Evolutionary conservation across 2,113 vertebrate species (phyloP).

Genomic region (Varanus salvator): DNA sequence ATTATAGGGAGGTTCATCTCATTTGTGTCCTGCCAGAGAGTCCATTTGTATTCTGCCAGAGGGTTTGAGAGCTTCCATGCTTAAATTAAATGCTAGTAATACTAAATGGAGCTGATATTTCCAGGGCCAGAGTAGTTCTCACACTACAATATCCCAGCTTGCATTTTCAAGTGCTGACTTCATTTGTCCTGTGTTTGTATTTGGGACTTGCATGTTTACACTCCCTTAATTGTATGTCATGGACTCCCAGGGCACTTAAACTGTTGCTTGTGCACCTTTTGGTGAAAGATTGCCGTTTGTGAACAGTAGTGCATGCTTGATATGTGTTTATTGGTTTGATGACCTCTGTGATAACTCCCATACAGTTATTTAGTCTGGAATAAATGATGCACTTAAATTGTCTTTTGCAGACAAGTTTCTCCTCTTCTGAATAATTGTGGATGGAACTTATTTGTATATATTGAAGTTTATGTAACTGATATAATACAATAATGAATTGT

Average conservation of each 20-base stretch:
- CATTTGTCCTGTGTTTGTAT: constrained; percentile 67
- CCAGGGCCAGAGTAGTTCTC: constrained; percentile 35
- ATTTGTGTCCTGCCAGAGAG: not conserved
- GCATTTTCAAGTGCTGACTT: constrained; percentile 50
- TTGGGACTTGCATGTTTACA: constrained; percentile 63
- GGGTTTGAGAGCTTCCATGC: not conserved
- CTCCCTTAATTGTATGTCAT: constrained; percentile 42
- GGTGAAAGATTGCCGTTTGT: constrained; percentile 24
- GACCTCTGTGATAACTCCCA: constrained; percentile 61
- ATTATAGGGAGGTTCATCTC: not conserved
- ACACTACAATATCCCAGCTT: constrained; percentile 34
- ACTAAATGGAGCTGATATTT: constrained; percentile 39
- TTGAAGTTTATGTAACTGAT: constrained; percentile 75
- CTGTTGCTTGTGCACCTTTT: constrained; percentile 61
- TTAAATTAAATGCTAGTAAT: constrained; percentile 34
- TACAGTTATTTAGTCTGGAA: constrained; percentile 53
- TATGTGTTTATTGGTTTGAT: constrained; percentile 33
- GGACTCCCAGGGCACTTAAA: constrained; percentile 51
- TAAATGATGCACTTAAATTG: constrained; percentile 59
- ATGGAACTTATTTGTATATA: constrained; percentile 80
- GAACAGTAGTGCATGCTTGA: constrained; percentile 23
- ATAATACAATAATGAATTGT: constrained; percentile 72
- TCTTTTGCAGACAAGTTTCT: constrained; percentile 56
- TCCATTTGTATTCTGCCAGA: not conserved
- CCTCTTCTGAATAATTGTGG: constrained; percentile 62